Base-by-base conservation (phyloP, 2,113 vertebrate genomes). In the Nycticryphes semicollaris region DNA sequence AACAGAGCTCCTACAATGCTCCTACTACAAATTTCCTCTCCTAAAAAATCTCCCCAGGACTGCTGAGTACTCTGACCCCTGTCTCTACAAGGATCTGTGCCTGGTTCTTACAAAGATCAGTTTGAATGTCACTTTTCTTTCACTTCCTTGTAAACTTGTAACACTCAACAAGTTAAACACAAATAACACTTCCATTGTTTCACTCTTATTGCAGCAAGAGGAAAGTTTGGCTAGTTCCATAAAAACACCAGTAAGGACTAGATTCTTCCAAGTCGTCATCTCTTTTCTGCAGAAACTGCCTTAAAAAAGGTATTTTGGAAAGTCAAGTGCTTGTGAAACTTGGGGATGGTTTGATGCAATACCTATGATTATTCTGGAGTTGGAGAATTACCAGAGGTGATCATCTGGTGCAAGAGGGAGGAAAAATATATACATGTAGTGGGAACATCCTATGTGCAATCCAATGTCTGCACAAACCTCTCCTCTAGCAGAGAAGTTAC, bases 221-320 rank as follows among this genome's bases (percentile, higher is more conserved):
- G 66, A 83, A 69, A 91, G 35, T 43, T 90, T 91, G 83, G 66
- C 64, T 82, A 54, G 25, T 24, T 73, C 57, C 53, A 66, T 69
- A 81, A 89, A 81, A 92, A 41, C 76, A 82, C 21, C 77, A 91
- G n/a, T 33, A 45, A 92, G 80, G 50, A 83, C 74, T 0, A 83
- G 59, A 84, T 89, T 84, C 70, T 78, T 69, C 28, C 51, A 68
- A 54, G 15, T 9, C 80, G 48, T 31, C 5, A 1, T 53, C 60
- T 37, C 43, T 56, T 85, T 87, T 50, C 74, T 63, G 28, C 69
- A 94, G 80, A 93, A 90, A 66, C 33, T 68, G 84, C 73, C 91
- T 92, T 70, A 87, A 92, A 84, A 70, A 87, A 74, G 62, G 70
- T 91, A 68, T 94, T 96, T 95, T 45, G 48, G 67, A 76, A 96